Conservation (phyloP, 2,797 vertebrate genomes). For the Ptychobarbus kaznakovi region DNA sequence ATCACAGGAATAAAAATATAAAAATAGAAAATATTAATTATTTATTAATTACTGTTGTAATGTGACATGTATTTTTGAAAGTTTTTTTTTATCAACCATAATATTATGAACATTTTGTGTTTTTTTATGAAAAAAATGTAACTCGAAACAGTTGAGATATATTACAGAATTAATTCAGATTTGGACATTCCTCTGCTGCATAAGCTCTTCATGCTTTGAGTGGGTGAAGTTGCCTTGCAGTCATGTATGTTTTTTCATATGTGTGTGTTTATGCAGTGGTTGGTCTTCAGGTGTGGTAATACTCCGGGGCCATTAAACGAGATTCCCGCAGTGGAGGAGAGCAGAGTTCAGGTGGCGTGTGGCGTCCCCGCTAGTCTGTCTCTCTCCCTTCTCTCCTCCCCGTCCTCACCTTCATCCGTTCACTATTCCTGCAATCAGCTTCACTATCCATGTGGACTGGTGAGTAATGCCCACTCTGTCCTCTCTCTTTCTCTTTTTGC, state of each 20-base stretch:
- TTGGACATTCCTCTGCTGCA: background rate
- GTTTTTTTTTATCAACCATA: background rate
- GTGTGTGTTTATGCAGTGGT: slow-evolving; percentile 61
- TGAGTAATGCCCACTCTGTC: slow-evolving; percentile 60
- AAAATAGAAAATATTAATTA: background rate
- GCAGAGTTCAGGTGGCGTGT: slow-evolving; percentile 69
- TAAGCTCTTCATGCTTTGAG: background rate
- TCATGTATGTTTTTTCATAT: background rate
- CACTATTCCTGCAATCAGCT: slow-evolving; percentile 37
- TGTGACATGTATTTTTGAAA: too few relatives aligned
- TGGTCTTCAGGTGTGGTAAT: slow-evolving; percentile 71
- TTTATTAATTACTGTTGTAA: too few relatives aligned
- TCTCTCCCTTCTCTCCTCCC: slow-evolving; percentile 58
- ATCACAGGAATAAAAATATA: background rate
- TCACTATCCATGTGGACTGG: slow-evolving; percentile 44
- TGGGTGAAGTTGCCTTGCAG: slow-evolving; percentile 10
- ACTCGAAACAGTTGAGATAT: background rate
- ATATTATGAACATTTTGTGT: background rate
- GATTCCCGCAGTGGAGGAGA: slow-evolving; percentile 67
- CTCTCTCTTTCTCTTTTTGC: slow-evolving; percentile 35
- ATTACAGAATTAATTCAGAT: background rate
- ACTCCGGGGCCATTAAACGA: slow-evolving; percentile 66
- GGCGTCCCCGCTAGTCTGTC: slow-evolving; percentile 68
- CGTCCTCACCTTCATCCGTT: slow-evolving; percentile 29
- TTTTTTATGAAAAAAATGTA: background rate